These are phyloP conservation scores for Zaprionus vittiger DNA, from an alignment of 1,140 invertebrate species.

Conservation along the genomic window DNA sequence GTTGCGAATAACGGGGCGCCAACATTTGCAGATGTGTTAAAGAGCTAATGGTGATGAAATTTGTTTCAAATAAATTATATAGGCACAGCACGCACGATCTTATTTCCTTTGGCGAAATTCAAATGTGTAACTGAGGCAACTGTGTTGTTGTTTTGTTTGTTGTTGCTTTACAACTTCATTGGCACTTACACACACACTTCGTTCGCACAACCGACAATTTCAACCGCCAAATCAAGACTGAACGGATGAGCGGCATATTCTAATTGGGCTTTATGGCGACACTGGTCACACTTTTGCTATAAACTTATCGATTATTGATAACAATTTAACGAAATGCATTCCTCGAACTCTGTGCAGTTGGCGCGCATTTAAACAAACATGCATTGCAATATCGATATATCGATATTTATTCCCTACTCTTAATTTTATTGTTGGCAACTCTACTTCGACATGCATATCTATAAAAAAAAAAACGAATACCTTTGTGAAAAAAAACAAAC, in stretches of 20 bases:
- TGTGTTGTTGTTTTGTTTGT: slow-evolving; percentile 12
- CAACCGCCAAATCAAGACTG: slow-evolving; percentile 53
- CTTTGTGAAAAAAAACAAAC: neutral
- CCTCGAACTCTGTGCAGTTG: neutral
- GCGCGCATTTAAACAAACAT: neutral
- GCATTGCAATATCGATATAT: neutral
- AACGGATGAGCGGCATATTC: slow-evolving; percentile 46
- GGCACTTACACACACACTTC: slow-evolving; percentile 39
- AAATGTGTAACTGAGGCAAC: slow-evolving; percentile 38
- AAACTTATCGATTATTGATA: slow-evolving; percentile 22
- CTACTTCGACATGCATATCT: neutral
- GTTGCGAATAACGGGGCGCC: slow-evolving; percentile 57
- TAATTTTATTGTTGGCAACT: neutral
- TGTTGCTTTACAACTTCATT: neutral
- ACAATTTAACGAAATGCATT: neutral
- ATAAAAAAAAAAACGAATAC: neutral
- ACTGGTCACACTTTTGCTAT: slow-evolving; percentile 45
- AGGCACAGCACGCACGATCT: slow-evolving; percentile 60
- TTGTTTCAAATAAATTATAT: slow-evolving; percentile 46
- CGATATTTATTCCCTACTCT: neutral
- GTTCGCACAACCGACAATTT: slow-evolving; percentile 50
- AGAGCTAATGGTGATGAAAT: slow-evolving; percentile 21
- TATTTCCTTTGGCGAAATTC: slow-evolving; percentile 54
- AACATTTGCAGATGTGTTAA: slow-evolving; percentile 48
- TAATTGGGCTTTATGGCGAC: slow-evolving; percentile 26